Evolutionary conservation across 2,888 invertebrate genomes (phyloP).

Genomic region (Frankliniella fusca): DNA sequence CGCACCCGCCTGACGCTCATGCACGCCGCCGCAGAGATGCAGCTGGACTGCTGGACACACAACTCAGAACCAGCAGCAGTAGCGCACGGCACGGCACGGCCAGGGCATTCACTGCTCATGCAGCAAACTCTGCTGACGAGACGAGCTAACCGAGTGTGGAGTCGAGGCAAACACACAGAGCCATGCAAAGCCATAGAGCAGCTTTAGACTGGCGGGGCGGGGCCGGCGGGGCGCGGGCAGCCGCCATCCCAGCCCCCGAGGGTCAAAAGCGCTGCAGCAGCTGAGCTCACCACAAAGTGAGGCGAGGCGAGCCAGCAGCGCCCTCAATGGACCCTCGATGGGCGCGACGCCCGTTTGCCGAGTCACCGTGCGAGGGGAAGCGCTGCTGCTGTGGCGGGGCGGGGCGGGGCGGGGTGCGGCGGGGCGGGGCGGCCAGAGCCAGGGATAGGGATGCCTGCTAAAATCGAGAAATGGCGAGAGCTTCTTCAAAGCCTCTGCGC

Average conservation of each 20-base stretch:
- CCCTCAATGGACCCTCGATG: background rate
- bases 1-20: too few species aligned
- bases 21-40: too few species aligned
- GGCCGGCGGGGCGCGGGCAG: background rate
- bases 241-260: background rate
- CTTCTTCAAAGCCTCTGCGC: slow-evolving; percentile 3
- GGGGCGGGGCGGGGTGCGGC: background rate
- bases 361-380: background rate
- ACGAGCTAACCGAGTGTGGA: background rate
- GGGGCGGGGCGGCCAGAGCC: background rate
- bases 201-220: background rate
- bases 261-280: background rate
- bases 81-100: too few species aligned
- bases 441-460: background rate
- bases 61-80: too few species aligned
- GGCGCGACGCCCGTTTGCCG: background rate
- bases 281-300: slow-evolving; percentile 23
- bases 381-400: background rate
- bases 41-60: too few species aligned
- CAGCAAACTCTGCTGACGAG: too few species aligned
- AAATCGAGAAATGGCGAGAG: background rate
- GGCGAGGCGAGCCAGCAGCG: background rate
- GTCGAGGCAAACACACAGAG: background rate
- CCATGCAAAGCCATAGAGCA: background rate
- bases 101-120: too few species aligned